Percentiles rank a stretch among this genome's conserved stretches.
phyloP scores from a whole-genome alignment of 2,113 vertebrate genomes.

The Eclectus roratus region DNA sequence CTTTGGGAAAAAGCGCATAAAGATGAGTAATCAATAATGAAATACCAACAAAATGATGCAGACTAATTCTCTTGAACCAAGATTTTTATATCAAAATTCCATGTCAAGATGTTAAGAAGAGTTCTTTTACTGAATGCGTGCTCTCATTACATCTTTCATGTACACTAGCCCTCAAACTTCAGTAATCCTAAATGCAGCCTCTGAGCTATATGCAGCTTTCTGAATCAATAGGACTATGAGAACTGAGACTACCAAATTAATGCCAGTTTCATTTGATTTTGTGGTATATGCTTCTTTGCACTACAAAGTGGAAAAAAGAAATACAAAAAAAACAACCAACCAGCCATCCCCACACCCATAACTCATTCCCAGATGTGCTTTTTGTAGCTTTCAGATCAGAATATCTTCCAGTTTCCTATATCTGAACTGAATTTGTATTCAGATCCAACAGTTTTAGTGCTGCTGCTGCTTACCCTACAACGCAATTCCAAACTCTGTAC shows the following conservation, averaged over 20 bases:
- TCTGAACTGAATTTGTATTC: constrained; percentile 28
- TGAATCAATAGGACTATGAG: constrained; percentile 60
- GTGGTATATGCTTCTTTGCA: constrained; percentile 43
- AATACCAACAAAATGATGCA: constrained; percentile 12
- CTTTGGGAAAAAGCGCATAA: constrained; percentile 21
- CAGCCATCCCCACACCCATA: neutral
- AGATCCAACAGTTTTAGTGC: neutral
- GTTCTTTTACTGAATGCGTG: neutral
- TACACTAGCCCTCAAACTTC: constrained; percentile 10
- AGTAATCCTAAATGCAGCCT: constrained; percentile 41
- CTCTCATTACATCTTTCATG: neutral
- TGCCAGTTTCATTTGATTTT: constrained; percentile 63
- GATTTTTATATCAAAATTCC: constrained; percentile 15
- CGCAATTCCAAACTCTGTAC: neutral
- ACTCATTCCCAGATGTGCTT: constrained; percentile 24
- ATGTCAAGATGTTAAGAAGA: constrained; percentile 12
- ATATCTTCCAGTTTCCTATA: constrained; percentile 48
- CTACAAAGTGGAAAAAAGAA: constrained; percentile 44
- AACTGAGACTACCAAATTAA: constrained; percentile 62
- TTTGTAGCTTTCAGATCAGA: constrained; percentile 55
- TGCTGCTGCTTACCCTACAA: neutral
- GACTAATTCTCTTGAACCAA: neutral
- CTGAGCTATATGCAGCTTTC: constrained; percentile 56
- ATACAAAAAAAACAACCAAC: neutral
- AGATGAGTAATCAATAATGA: constrained; percentile 25